phyloP scores from a whole-genome alignment of 1,140 invertebrate genomes.

The Theocolax elegans region DNA sequence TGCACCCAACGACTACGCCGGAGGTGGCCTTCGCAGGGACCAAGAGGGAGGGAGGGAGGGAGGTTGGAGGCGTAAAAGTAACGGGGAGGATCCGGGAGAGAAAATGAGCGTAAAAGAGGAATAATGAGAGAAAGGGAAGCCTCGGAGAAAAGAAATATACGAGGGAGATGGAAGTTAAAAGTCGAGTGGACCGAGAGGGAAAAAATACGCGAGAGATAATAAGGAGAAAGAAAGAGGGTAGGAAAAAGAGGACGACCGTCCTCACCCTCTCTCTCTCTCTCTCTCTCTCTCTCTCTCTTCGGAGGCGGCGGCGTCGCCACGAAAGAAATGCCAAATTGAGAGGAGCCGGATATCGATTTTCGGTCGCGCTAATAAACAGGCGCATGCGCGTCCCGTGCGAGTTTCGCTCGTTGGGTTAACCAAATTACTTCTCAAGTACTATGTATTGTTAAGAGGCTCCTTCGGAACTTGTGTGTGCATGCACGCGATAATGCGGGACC shows the following conservation, averaged over 20 bases:
- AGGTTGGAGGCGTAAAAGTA: slow-evolving; percentile 15
- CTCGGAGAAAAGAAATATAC: slow-evolving; percentile 11
- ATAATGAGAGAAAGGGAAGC: slow-evolving; percentile 25
- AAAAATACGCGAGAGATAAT: background rate
- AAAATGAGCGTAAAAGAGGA: slow-evolving; percentile 13
- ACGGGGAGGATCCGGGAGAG: slow-evolving; percentile 36
- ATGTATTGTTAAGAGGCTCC: slow-evolving; percentile 26
- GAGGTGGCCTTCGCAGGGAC: too few relatives aligned
- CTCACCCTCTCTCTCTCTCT: too few relatives aligned
- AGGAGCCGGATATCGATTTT: slow-evolving; percentile 57
- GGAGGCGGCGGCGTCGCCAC: too few relatives aligned
- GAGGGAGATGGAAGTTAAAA: slow-evolving; percentile 1
- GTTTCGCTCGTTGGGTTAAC: slow-evolving; percentile 38
- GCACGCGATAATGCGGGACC: slow-evolving; percentile 9
- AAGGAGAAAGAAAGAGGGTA: too few relatives aligned
- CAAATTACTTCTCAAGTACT: slow-evolving; percentile 37
- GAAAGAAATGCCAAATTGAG: slow-evolving; percentile 47
- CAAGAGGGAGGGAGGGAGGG: slow-evolving; percentile 11
- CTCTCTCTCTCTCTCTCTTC: too few relatives aligned
- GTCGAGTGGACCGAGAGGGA: background rate
- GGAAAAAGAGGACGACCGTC: too few relatives aligned
- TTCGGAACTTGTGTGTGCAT: background rate
- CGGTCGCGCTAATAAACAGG: slow-evolving; percentile 58
- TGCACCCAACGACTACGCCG: background rate
- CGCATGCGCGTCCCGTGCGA: slow-evolving; percentile 51